Percentiles rank a stretch among this genome's conserved stretches.
These are phyloP conservation scores for Delphinapterus leucas DNA, from an alignment of 2,113 vertebrate species.

Conservation along the genomic window DNA sequence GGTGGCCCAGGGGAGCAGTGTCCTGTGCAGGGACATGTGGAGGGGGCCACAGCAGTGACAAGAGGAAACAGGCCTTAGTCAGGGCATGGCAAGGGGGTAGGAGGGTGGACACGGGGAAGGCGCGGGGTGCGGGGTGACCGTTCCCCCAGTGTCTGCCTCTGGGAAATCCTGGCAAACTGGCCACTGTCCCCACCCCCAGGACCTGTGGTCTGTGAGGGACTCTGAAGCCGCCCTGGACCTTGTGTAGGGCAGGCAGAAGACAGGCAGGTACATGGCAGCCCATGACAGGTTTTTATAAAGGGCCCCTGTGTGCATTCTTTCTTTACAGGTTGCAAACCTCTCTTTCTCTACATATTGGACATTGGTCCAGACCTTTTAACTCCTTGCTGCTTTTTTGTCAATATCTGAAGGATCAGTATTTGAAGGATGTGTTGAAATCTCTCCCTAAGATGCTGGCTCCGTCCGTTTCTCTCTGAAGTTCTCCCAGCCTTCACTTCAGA, in stretches of 20 bases:
- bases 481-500: background rate
- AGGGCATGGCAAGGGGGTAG: rapidly evolving
- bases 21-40: too few species aligned
- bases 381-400: background rate
- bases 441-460: background rate
- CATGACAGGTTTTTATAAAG: background rate
- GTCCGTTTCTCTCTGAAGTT: background rate
- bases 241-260: background rate
- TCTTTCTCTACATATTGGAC: background rate
- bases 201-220: background rate
- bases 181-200: background rate
- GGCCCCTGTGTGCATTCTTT: too few species aligned
- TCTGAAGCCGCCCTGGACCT: rapidly evolving
- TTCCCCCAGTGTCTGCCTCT: background rate
- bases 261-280: rapidly evolving
- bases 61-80: background rate
- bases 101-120: background rate
- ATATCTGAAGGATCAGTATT: rapidly evolving
- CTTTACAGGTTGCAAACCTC: background rate
- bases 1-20: background rate
- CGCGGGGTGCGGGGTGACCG: rapidly evolving
- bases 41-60: background rate
- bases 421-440: background rate
- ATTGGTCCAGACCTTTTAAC: background rate
- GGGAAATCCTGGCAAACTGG: background rate